These are phyloP conservation scores for Riparia riparia DNA, from an alignment of 2,113 vertebrate species.

Conservation along the genomic window DNA sequence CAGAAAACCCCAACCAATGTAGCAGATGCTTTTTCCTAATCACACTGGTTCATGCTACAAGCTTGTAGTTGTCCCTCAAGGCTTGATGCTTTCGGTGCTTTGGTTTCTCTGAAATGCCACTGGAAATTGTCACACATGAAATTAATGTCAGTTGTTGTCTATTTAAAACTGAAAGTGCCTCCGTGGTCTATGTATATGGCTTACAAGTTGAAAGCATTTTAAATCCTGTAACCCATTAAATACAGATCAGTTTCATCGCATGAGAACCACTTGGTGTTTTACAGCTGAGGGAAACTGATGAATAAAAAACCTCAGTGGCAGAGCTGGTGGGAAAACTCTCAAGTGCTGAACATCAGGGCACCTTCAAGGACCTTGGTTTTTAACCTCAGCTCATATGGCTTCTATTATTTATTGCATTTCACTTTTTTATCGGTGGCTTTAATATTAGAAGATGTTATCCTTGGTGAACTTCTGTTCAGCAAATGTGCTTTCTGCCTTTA, in stretches of 20 bases:
- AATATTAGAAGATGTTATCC: slow-evolving; percentile 18
- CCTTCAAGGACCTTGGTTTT: not conserved
- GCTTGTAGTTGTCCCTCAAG: not conserved
- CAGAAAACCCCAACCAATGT: not conserved
- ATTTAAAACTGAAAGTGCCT: not conserved
- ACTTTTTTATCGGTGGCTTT: slow-evolving; percentile 7
- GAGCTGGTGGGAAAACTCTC: not conserved
- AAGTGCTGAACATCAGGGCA: not conserved
- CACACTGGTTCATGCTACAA: not conserved
- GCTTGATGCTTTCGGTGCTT: not conserved
- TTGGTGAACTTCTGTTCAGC: slow-evolving; percentile 1
- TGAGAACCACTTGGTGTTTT: not conserved
- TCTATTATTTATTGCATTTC: slow-evolving; percentile 9
- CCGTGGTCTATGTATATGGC: not conserved
- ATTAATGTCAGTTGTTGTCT: not conserved
- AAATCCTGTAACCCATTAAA: not conserved
- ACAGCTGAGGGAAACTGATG: not conserved
- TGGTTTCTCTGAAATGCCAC: not conserved
- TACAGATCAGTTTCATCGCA: not conserved
- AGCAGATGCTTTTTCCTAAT: not conserved
- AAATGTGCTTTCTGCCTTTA: slow-evolving; percentile 24
- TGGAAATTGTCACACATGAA: not conserved
- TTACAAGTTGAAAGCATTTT: not conserved
- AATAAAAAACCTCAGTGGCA: not conserved
- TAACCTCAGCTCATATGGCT: not conserved